These are phyloP conservation scores for Vanacampus margaritifer DNA, from an alignment of 2,113 vertebrate species.

Conservation along the genomic window DNA sequence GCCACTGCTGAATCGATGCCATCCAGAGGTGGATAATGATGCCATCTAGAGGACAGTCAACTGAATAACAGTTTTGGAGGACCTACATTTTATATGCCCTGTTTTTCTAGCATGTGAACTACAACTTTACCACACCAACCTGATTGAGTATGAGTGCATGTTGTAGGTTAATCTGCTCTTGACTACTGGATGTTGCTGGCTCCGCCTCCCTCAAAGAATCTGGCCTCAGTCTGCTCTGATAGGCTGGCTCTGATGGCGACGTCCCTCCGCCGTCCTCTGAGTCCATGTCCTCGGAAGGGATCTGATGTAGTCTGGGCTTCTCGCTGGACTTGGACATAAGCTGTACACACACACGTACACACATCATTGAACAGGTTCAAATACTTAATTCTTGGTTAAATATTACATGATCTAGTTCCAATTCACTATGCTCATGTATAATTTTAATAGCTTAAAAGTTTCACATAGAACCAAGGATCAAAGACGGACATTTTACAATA, in stretches of 20 bases:
- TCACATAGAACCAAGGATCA: background rate
- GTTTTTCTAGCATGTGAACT: background rate
- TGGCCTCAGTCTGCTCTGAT: slow-evolving; percentile 58
- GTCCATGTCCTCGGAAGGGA: slow-evolving; percentile 92
- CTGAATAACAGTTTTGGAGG: slow-evolving; percentile 1
- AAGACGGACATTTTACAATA: background rate
- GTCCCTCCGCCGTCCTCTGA: slow-evolving; percentile 67
- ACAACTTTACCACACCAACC: slow-evolving; percentile 53
- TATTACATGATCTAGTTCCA: background rate
- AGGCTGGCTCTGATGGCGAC: slow-evolving; percentile 56
- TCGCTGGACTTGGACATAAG: slow-evolving; percentile 84
- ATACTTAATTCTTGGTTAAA: background rate
- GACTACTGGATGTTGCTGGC: slow-evolving; percentile 56
- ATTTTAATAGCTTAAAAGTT: background rate
- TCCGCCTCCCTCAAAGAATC: slow-evolving; percentile 50
- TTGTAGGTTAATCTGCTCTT: slow-evolving; percentile 72
- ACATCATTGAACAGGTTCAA: background rate
- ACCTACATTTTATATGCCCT: background rate
- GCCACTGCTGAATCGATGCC: background rate
- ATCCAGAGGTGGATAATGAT: background rate
- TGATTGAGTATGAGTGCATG: slow-evolving; percentile 77
- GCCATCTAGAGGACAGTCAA: slow-evolving; percentile 49
- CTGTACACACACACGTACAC: slow-evolving; percentile 46
- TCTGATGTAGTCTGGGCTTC: slow-evolving; percentile 86
- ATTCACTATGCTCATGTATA: background rate